Conservation (phyloP, 1,140 invertebrate genomes). For the Pseudomyrmex concolor region DNA sequence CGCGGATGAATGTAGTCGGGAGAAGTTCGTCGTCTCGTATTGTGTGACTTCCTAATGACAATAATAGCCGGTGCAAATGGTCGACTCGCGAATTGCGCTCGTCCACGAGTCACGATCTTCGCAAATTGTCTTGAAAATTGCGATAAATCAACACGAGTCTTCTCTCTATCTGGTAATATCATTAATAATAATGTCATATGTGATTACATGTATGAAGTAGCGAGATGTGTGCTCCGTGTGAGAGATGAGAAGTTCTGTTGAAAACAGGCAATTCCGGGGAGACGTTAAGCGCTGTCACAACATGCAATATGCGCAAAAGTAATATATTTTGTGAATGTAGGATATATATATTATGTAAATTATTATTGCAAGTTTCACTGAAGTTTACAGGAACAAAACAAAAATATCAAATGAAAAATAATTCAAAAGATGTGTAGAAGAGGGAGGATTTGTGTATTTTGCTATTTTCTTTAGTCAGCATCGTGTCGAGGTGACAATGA, state of each 20-base stretch:
- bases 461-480: background rate
- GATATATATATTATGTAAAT: too few relatives aligned
- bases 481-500: constrained; percentile 3
- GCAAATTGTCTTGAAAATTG: constrained; percentile 46
- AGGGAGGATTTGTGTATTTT: background rate
- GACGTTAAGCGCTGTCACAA: too few relatives aligned
- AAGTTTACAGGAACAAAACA: too few relatives aligned
- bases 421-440: too few relatives aligned
- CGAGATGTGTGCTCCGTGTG: too few relatives aligned
- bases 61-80: constrained; percentile 72
- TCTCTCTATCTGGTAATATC: constrained; percentile 4
- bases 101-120: constrained; percentile 47
- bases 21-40: constrained; percentile 66
- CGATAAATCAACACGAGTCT: constrained; percentile 37
- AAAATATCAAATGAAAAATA: too few relatives aligned
- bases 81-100: constrained; percentile 39
- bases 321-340: too few relatives aligned
- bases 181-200: constrained; percentile 24
- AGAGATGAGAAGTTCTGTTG: constrained; percentile 24
- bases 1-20: constrained; percentile 79
- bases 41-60: constrained; percentile 62
- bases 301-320: too few relatives aligned
- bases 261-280: background rate
- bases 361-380: too few relatives aligned
- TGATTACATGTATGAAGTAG: constrained; percentile 2